These are phyloP conservation scores for Genyomyrus donnyi DNA, from an alignment of 2,113 vertebrate genomes.

Conservation along the genomic window DNA sequence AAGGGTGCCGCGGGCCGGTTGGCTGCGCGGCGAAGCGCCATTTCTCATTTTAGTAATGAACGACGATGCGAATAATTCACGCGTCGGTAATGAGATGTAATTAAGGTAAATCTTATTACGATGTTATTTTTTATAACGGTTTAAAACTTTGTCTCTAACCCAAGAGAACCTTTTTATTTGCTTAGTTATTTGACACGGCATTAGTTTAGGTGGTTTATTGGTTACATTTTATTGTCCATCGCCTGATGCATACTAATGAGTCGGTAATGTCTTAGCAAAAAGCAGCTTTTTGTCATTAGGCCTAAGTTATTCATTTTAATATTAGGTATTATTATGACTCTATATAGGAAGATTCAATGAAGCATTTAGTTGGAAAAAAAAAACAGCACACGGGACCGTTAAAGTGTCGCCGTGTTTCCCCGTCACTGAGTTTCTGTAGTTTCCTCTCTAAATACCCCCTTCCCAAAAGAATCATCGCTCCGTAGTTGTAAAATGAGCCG, in stretches of 20 bases:
- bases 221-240: neutral
- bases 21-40: neutral
- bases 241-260: neutral
- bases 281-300: neutral
- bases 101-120: neutral
- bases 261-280: neutral
- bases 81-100: neutral
- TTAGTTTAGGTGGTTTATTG: conserved; percentile 1
- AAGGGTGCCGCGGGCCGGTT: neutral
- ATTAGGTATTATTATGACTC: neutral
- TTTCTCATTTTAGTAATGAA: conserved; percentile 2
- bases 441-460: neutral
- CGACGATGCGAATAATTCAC: neutral
- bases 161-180: neutral
- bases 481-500: neutral
- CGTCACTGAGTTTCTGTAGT: neutral
- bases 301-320: neutral
- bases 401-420: neutral
- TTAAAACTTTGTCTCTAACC: neutral
- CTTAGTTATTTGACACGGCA: neutral
- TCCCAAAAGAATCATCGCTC: neutral
- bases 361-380: neutral
- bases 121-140: neutral
- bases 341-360: neutral
- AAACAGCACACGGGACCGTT: neutral